A percentile compares a stretch with the other conserved stretches of the same genome.
phyloP scores from a whole-genome alignment of 2,797 vertebrate species.

The Lemur catta region DNA sequence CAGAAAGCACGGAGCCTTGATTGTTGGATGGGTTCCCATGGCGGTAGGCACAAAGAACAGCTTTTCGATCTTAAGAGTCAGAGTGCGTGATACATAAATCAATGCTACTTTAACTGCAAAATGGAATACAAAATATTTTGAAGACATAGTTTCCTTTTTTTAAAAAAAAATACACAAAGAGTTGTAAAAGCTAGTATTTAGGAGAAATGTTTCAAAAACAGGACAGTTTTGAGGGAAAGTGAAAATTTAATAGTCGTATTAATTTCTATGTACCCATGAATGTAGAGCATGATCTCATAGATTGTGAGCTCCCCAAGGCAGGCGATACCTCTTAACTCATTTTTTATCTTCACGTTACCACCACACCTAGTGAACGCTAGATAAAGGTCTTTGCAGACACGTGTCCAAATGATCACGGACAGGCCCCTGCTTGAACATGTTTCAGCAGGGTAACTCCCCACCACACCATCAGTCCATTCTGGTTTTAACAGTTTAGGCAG shows the following conservation, averaged over 20 bases:
- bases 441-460: neutral
- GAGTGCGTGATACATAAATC: neutral
- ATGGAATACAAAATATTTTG: neutral
- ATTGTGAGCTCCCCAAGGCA: neutral
- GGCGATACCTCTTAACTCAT: neutral
- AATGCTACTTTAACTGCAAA: neutral
- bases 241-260: neutral
- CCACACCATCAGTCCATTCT: neutral
- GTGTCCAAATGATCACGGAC: neutral
- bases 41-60: neutral
- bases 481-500: neutral
- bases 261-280: neutral
- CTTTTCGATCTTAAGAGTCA: neutral
- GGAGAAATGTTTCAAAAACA: slow-evolving; percentile 34
- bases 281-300: neutral
- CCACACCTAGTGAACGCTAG: neutral
- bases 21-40: neutral
- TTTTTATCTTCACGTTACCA: neutral
- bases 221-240: neutral
- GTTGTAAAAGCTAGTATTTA: neutral
- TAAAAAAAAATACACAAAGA: neutral
- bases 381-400: neutral
- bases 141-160: neutral
- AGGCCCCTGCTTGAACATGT: neutral
- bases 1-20: neutral